These are phyloP conservation scores for Podocnemis expansa DNA, from an alignment of 2,113 vertebrate genomes.

Conservation along the genomic window DNA sequence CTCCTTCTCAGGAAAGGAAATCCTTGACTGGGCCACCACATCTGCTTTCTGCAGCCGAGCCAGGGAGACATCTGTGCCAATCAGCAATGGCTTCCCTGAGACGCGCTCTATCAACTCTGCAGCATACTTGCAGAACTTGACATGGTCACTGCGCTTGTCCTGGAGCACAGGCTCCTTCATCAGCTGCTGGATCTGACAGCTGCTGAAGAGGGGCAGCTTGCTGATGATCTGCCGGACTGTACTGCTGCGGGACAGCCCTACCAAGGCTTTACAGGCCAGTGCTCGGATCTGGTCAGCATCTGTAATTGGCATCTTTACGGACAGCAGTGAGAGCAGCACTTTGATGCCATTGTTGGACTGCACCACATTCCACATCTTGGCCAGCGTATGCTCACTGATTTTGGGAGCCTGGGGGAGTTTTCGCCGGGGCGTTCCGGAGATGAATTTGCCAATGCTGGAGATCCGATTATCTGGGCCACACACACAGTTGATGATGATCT, in stretches of 20 bases:
- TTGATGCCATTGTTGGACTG: slow-evolving; percentile 99
- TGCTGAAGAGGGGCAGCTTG: slow-evolving; percentile 97
- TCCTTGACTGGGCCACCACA: slow-evolving; percentile 97
- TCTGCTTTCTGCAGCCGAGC: slow-evolving; percentile 95
- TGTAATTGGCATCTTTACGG: slow-evolving; percentile 97
- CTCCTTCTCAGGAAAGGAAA: slow-evolving; percentile 96
- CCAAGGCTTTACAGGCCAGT: slow-evolving; percentile 93
- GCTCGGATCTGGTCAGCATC: slow-evolving; percentile 98
- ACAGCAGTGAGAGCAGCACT: slow-evolving; percentile 93
- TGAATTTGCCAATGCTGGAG: slow-evolving; percentile 96
- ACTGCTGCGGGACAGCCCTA: slow-evolving; percentile 92
- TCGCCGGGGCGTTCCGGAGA: slow-evolving; percentile 92
- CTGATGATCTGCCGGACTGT: slow-evolving; percentile 97
- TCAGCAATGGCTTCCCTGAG: slow-evolving; percentile 93
- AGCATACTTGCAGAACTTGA: slow-evolving; percentile 96
- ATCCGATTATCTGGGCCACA: slow-evolving; percentile 96
- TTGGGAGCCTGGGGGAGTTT: slow-evolving; percentile 90
- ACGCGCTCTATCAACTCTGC: slow-evolving; percentile 96
- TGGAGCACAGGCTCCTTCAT: slow-evolving; percentile 98
- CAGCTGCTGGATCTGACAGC: slow-evolving; percentile 97
- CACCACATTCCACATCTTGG: slow-evolving; percentile 99
- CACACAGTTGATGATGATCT: slow-evolving; percentile 98
- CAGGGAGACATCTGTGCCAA: slow-evolving; percentile 94
- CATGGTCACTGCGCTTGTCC: slow-evolving; percentile 97
- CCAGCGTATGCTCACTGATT: slow-evolving; percentile 90